These are phyloP conservation scores for Galendromus occidentalis DNA, from an alignment of 1,140 invertebrate genomes.

Conservation along the genomic window DNA sequence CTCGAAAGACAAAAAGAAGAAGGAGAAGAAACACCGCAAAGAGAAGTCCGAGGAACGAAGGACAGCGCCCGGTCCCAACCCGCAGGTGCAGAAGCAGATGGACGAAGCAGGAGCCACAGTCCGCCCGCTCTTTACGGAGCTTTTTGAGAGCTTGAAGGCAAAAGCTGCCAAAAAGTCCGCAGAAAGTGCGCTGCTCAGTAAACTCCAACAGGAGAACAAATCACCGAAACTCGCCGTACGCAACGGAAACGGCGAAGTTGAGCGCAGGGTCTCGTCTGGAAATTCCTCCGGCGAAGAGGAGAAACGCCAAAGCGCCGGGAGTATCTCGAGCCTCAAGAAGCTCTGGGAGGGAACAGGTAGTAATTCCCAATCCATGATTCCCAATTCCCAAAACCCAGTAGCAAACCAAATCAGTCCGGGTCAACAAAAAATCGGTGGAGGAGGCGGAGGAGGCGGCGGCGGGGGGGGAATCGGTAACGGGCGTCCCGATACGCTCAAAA, in stretches of 20 bases:
- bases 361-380: slow-evolving; percentile 21
- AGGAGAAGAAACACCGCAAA: slow-evolving; percentile 11
- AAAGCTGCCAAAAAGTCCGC: slow-evolving; percentile 21
- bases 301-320: slow-evolving; percentile 72
- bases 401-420: slow-evolving; percentile 14
- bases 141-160: slow-evolving; percentile 29
- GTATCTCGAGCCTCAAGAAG: slow-evolving; percentile 75
- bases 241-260: slow-evolving; percentile 27
- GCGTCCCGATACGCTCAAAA: slow-evolving; percentile 11
- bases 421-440: slow-evolving; percentile 10
- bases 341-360: slow-evolving; percentile 54
- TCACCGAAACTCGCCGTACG: slow-evolving; percentile 17
- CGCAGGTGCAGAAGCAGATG: slow-evolving; percentile 7
- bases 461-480: slow-evolving; percentile 7
- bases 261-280: slow-evolving; percentile 16
- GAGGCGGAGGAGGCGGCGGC: neutral
- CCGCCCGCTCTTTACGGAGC: slow-evolving; percentile 31
- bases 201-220: slow-evolving; percentile 18
- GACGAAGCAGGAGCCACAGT: slow-evolving; percentile 3
- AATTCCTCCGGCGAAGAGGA: slow-evolving; percentile 37
- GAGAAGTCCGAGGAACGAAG: slow-evolving; percentile 10
- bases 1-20: neutral
- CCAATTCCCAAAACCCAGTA: slow-evolving; percentile 14
- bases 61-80: neutral
- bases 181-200: slow-evolving; percentile 15